These are phyloP conservation scores for Sphaerophoria taeniata DNA, from an alignment of 2,888 invertebrate species.

Conservation along the genomic window DNA sequence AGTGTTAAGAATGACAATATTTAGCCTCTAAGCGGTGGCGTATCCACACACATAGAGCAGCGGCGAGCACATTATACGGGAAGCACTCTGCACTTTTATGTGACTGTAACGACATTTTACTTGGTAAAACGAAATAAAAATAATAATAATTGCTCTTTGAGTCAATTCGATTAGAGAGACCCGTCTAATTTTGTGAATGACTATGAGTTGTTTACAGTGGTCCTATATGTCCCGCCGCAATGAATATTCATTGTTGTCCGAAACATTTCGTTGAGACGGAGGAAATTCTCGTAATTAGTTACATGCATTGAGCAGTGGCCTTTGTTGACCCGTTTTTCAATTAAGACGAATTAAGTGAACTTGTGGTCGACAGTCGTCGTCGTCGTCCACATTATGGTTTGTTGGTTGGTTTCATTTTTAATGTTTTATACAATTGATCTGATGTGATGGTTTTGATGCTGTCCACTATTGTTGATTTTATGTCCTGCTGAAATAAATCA, in stretches of 20 bases:
- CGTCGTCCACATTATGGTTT: not conserved
- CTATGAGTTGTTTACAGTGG: constrained; percentile 4
- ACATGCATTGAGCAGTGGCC: constrained; percentile 82
- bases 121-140: constrained; percentile 15
- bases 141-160: constrained; percentile 69
- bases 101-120: constrained; percentile 42
- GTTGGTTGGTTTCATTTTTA: not conserved
- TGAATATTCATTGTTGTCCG: constrained; percentile 72
- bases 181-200: constrained; percentile 68
- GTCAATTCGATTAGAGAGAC: constrained; percentile 72
- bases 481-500: constrained; percentile 68
- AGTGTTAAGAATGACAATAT: constrained; percentile 78
- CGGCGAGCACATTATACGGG: constrained; percentile 44
- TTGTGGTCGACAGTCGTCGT: constrained; percentile 41
- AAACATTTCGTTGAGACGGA: constrained; percentile 71
- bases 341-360: constrained; percentile 80
- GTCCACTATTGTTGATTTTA: constrained; percentile 58
- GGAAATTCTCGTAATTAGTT: constrained; percentile 81
- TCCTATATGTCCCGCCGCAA: constrained; percentile 3
- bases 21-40: constrained; percentile 76
- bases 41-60: constrained; percentile 63
- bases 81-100: constrained; percentile 22
- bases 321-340: constrained; percentile 83
- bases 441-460: constrained; percentile 72
- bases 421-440: constrained; percentile 16